Evolutionary conservation across 1,140 invertebrate species (phyloP).

Genomic region (Pollicipes pollicipes): DNA sequence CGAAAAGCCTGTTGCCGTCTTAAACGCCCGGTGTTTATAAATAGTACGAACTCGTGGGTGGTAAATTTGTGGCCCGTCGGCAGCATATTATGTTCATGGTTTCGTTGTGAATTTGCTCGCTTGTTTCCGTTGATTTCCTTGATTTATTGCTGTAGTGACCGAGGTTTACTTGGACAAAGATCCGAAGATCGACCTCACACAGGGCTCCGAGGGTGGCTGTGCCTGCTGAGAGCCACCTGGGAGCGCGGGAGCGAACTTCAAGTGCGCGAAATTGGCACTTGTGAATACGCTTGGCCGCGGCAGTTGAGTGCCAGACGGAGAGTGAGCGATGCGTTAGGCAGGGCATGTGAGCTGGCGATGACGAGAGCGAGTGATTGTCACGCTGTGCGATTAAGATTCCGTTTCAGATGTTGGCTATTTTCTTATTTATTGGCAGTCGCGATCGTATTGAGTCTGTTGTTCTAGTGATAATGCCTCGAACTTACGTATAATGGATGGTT

Average conservation of each 20-base stretch:
- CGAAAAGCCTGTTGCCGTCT: too few species aligned
- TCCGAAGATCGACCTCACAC: neutral
- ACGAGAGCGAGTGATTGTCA: too few species aligned
- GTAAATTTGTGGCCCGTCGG: too few species aligned
- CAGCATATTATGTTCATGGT: neutral
- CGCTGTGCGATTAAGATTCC: neutral
- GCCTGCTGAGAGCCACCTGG: neutral
- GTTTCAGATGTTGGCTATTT: neutral
- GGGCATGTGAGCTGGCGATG: too few species aligned
- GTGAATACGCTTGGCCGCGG: neutral
- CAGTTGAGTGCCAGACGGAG: too few species aligned
- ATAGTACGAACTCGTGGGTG: too few species aligned
- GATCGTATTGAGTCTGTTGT: neutral
- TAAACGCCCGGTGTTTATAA: too few species aligned
- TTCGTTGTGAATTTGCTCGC: constrained; percentile 12
- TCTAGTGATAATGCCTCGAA: neutral
- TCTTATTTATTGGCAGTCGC: neutral
- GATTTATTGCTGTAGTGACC: neutral
- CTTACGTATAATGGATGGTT: neutral
- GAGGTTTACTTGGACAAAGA: constrained; percentile 7
- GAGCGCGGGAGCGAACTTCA: neutral
- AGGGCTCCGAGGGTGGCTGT: neutral
- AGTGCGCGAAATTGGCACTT: neutral
- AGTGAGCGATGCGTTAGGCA: too few species aligned
- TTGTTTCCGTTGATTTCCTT: constrained; percentile 5